phyloP scores from a whole-genome alignment of 1,140 invertebrate species.

The Drosophila mauritiana region DNA sequence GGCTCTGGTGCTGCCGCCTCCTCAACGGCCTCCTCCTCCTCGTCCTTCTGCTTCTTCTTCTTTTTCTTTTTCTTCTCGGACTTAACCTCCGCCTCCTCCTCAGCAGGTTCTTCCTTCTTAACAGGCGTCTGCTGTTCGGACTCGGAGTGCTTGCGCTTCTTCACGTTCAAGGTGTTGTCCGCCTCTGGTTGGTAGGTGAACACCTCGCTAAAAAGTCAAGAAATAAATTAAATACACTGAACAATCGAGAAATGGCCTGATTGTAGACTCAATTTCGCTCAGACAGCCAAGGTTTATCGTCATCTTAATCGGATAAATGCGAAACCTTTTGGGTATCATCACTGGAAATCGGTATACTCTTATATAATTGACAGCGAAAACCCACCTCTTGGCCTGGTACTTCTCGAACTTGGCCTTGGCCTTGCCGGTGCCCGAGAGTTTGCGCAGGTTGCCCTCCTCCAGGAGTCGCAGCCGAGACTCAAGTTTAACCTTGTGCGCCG shows the following conservation, averaged over 20 bases:
- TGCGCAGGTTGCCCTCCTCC: slow-evolving; percentile 93
- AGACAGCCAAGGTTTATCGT: slow-evolving; percentile 84
- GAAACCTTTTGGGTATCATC: slow-evolving; percentile 78
- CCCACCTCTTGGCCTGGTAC: slow-evolving; percentile 92
- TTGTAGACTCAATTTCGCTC: slow-evolving; percentile 48
- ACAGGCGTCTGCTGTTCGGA: slow-evolving; percentile 75
- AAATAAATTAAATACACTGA: slow-evolving; percentile 10
- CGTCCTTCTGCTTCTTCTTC: slow-evolving; percentile 81
- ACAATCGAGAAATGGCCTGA: neutral
- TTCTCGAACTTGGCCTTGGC: slow-evolving; percentile 95
- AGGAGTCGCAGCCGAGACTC: slow-evolving; percentile 91
- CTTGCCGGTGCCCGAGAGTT: slow-evolving; percentile 95
- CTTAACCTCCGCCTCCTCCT: slow-evolving; percentile 61
- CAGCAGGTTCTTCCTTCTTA: slow-evolving; percentile 61
- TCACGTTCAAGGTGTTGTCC: slow-evolving; percentile 87
- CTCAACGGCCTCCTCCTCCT: slow-evolving; percentile 57
- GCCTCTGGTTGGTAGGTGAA: slow-evolving; percentile 87
- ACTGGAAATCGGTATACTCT: slow-evolving; percentile 27
- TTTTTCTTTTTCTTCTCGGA: slow-evolving; percentile 85
- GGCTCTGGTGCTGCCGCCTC: slow-evolving; percentile 29
- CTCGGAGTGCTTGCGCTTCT: slow-evolving; percentile 85
- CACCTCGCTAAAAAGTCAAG: slow-evolving; percentile 86
- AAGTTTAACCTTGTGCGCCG: slow-evolving; percentile 94
- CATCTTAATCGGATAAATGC: slow-evolving; percentile 64
- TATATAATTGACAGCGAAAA: slow-evolving; percentile 22